Base-by-base conservation (phyloP, 2,888 invertebrate genomes). In the Agriopis aurantiaria region DNA sequence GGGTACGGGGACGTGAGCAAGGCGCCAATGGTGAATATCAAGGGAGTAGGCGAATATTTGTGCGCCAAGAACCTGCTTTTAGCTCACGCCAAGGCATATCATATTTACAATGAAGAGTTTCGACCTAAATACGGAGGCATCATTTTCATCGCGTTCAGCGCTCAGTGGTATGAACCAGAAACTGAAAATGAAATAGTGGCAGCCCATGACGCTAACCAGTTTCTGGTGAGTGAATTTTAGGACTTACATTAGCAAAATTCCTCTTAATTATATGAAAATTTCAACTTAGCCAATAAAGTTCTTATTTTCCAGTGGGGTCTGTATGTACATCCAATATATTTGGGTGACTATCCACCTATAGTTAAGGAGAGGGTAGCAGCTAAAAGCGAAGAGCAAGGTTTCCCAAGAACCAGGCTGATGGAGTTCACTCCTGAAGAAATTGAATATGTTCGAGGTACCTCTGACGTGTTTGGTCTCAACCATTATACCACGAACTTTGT, bases 261-360 rank as follows among this genome's bases (percentile, higher is more conserved):
- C 17, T 51, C 23, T 0, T 10, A 23, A 17, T 51, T 52, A 0
- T 51, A 14, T 17, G 1, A 3, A 8, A 51, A 51, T 3, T 9
- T 14, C 4, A 17, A 51, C 1, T 12, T 51, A 4, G 9, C 23
- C 3, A 51, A 5, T 4, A 9, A 17, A 12, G 46, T 48, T 33
- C 0, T 56, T 43, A 6, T 56, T 72, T 65, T 75, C 70, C 79
- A 95, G 93, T 86, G 93, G 74, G 95, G 95, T 11, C 94, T 95
- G 92, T 95, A 95, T 75, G 90, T 91, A 1, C 92, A 96, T 88
- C 96, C 96, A 0, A 95, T 96, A 62, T 95, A 95, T 79, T 92
- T 87, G 0, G 96, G 96, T 6, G 95, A 96, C 80, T 96, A 95
- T 83, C 96, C 96, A 0, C 86, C 91, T 72, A 80, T 95, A 0